Conservation (phyloP, 2,888 invertebrate species). For the Podabrus alpinus region DNA sequence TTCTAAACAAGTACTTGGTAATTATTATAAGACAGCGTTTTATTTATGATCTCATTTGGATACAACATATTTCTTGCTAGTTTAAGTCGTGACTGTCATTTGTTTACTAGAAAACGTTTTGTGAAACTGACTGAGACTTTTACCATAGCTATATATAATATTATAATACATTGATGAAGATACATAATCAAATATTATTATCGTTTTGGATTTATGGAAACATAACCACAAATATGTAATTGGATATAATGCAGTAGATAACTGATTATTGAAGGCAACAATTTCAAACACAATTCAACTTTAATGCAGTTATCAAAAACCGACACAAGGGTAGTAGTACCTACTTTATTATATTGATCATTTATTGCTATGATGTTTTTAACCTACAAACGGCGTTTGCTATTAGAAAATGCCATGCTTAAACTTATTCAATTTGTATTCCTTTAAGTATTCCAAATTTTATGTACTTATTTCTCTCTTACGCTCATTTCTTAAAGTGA, state of each 20-base stretch:
- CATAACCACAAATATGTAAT: neutral
- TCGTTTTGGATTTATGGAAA: neutral
- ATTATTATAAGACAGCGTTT: neutral
- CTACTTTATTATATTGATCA: neutral
- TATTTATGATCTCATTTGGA: neutral
- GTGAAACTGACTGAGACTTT: neutral
- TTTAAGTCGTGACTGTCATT: neutral
- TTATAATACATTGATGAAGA: neutral
- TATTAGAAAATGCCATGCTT: too few species aligned
- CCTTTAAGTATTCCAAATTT: too few species aligned
- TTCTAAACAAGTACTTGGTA: neutral
- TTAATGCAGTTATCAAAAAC: neutral
- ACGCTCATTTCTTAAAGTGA: too few species aligned
- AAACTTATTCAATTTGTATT: too few species aligned
- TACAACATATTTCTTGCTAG: neutral
- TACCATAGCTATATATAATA: neutral
- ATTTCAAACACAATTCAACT: neutral
- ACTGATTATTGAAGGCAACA: neutral
- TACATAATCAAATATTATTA: neutral
- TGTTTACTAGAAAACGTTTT: neutral
- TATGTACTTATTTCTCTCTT: too few species aligned
- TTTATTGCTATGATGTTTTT: too few species aligned
- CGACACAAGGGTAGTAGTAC: neutral
- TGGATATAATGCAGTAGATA: neutral
- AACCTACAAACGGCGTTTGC: too few species aligned